phyloP scores from a whole-genome alignment of 2,113 vertebrate species.

The Antidorcas marsupialis region DNA sequence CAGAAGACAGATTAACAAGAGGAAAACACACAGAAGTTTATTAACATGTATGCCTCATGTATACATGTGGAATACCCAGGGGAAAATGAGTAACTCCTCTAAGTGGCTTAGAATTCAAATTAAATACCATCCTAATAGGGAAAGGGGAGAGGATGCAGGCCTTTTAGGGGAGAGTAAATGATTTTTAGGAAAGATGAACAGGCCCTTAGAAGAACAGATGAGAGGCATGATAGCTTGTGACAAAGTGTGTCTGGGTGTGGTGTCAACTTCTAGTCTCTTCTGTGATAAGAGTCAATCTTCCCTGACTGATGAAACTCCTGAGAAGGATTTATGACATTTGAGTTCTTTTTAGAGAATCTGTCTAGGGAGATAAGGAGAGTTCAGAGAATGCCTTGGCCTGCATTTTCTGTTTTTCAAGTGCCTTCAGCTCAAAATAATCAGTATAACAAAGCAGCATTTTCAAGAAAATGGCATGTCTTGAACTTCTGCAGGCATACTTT shows the following conservation, averaged over 20 bases:
- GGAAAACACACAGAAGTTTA: neutral
- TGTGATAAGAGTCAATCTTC: neutral
- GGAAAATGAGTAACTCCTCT: neutral
- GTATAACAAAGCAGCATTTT: neutral
- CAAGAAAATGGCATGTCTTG: neutral
- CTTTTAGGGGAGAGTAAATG: neutral
- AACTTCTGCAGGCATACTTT: neutral
- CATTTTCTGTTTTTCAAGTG: neutral
- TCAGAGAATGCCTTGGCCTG: neutral
- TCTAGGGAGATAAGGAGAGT: neutral
- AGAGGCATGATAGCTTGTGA: neutral
- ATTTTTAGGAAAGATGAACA: neutral
- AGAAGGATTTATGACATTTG: neutral
- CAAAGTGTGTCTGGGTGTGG: neutral
- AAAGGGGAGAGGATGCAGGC: neutral
- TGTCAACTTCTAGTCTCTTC: neutral
- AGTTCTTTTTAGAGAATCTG: neutral
- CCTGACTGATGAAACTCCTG: neutral
- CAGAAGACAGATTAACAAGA: neutral
- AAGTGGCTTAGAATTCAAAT: neutral
- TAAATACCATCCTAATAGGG: neutral
- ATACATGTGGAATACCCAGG: neutral
- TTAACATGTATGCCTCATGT: neutral
- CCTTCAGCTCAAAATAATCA: neutral
- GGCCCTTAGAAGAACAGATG: neutral